phyloP scores from a whole-genome alignment of 2,113 vertebrate species.

The Anguilla japonica region DNA sequence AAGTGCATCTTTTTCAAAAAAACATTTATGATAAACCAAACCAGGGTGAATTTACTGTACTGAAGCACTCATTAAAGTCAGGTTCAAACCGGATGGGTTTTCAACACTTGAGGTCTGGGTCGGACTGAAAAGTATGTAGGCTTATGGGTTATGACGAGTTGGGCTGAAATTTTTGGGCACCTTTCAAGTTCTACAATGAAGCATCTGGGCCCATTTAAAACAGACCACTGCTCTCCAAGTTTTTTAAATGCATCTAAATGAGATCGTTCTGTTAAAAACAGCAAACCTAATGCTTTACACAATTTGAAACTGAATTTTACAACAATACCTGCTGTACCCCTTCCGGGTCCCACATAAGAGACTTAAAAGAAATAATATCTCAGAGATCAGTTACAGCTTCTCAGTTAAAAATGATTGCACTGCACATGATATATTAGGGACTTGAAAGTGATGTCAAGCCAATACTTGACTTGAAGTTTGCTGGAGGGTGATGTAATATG shows the following conservation, averaged over 20 bases:
- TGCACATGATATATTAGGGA: not conserved
- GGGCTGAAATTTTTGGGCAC: too few relatives aligned
- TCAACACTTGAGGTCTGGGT: too few relatives aligned
- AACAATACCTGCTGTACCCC: not conserved
- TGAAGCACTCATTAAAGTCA: too few relatives aligned
- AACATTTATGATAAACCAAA: too few relatives aligned
- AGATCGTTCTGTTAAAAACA: not conserved
- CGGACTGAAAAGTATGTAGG: too few relatives aligned
- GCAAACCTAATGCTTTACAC: not conserved
- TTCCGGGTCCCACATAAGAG: too few relatives aligned
- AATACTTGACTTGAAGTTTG: conserved; percentile 14
- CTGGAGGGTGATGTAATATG: conserved; percentile 7
- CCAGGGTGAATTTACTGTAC: too few relatives aligned
- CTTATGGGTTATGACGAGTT: too few relatives aligned
- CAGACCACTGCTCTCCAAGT: conserved; percentile 10
- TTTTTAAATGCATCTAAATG: conserved; percentile 18
- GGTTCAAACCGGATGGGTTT: too few relatives aligned
- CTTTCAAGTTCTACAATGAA: too few relatives aligned
- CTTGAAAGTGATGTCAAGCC: not conserved
- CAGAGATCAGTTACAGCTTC: not conserved
- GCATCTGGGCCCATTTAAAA: conserved; percentile 4
- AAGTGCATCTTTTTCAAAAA: too few relatives aligned
- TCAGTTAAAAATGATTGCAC: not conserved
- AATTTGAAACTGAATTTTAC: not conserved
- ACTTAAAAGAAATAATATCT: conserved; percentile 3